Evolutionary conservation across 2,888 invertebrate genomes (phyloP).

Genomic region (Acanthosepion pharaonis): DNA sequence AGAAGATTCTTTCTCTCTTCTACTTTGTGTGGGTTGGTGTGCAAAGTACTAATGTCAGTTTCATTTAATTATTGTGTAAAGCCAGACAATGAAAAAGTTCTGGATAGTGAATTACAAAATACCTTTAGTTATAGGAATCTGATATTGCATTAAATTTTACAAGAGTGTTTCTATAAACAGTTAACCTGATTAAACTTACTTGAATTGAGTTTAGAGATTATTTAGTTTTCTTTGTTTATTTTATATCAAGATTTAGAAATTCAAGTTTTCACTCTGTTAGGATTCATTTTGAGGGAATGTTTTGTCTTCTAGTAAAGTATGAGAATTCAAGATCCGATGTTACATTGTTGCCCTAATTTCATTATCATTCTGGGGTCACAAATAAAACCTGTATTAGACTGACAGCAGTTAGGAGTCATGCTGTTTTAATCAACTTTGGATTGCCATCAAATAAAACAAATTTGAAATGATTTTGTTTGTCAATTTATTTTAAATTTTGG

Average conservation of each 20-base stretch:
- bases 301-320: not conserved
- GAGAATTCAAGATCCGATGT: not conserved
- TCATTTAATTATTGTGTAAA: not conserved
- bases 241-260: too few relatives aligned
- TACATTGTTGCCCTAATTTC: not conserved
- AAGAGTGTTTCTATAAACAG: not conserved
- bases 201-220: not conserved
- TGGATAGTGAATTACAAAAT: not conserved
- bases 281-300: not conserved
- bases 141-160: not conserved
- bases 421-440: not conserved
- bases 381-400: too few relatives aligned
- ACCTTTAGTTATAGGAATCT: not conserved
- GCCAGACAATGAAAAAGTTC: not conserved
- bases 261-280: too few relatives aligned
- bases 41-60: not conserved
- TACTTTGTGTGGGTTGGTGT: not conserved
- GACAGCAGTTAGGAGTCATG: too few relatives aligned
- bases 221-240: too few relatives aligned
- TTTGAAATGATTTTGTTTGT: not conserved
- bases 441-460: not conserved
- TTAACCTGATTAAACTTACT: not conserved
- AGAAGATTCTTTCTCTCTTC: too few relatives aligned
- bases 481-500: not conserved
- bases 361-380: too few relatives aligned